Conservation (phyloP, 64 coral and sea anemone genomes). For the Dendronephthya gigantea region DNA sequence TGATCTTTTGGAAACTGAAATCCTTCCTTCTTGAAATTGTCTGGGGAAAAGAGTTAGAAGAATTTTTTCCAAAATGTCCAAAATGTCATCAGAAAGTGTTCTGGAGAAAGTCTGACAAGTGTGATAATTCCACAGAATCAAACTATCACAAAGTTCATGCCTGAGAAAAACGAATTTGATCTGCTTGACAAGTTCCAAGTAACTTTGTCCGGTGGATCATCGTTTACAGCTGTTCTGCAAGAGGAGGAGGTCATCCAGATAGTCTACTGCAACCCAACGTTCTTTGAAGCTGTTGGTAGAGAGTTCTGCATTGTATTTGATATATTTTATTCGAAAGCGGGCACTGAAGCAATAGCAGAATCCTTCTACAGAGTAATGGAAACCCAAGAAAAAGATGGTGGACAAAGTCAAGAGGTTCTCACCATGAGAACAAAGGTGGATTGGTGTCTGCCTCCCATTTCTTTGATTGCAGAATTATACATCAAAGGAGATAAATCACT, state of each 20-base stretch:
- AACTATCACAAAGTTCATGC: not conserved
- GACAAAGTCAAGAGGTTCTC: not conserved
- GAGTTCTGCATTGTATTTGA: conserved; percentile 4
- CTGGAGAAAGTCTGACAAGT: not conserved
- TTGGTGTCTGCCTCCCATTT: not conserved
- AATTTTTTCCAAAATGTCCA: not conserved
- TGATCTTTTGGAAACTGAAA: conserved; percentile 8
- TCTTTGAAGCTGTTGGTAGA: not conserved
- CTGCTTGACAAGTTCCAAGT: not conserved
- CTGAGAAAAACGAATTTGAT: not conserved
- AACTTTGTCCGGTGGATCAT: not conserved
- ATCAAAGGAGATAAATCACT: not conserved
- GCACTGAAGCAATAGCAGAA: not conserved
- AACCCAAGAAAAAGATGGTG: not conserved
- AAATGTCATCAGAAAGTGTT: not conserved
- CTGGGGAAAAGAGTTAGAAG: not conserved
- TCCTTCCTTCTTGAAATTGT: not conserved
- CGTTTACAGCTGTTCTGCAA: not conserved
- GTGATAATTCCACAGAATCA: not conserved
- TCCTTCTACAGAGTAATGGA: not conserved
- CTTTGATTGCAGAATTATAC: not conserved
- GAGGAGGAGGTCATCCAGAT: not conserved
- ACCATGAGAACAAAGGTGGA: not conserved
- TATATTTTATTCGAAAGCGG: not conserved
- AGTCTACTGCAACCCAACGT: not conserved